A percentile compares a stretch with the other conserved stretches of the same genome.
Evolutionary conservation across 2,113 vertebrate genomes (phyloP).

Genomic region (Campylomormyrus numenius): DNA sequence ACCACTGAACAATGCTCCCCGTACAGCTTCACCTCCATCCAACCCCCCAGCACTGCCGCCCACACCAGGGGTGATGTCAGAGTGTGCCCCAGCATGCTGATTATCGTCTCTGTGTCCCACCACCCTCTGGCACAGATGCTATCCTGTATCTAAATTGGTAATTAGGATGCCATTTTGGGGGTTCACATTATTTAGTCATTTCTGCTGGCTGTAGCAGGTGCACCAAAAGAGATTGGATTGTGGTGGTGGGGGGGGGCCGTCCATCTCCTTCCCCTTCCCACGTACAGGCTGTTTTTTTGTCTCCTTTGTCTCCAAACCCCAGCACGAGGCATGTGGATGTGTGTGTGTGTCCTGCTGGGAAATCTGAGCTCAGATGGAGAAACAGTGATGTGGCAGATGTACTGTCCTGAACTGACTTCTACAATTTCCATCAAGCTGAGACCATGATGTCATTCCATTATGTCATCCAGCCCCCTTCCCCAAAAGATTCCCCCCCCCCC

Average conservation of each 20-base stretch:
- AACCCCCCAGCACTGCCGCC: background rate
- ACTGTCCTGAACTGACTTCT: background rate
- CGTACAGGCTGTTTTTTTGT: background rate
- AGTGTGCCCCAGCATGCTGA: slow-evolving; percentile 17
- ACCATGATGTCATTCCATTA: slow-evolving; percentile 21
- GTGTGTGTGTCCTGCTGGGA: background rate
- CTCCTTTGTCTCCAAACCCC: background rate
- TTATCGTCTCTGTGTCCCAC: background rate
- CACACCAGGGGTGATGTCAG: slow-evolving; percentile 10
- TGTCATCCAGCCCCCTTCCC: background rate
- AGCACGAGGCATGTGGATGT: background rate
- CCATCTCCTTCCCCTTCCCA: background rate
- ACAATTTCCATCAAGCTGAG: slow-evolving; percentile 7
- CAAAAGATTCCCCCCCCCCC: no score
- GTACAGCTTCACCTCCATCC: background rate
- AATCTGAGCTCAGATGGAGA: slow-evolving; percentile 6
- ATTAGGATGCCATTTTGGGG: slow-evolving; percentile 7
- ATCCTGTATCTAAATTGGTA: slow-evolving; percentile 16
- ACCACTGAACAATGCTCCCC: slow-evolving; percentile 12
- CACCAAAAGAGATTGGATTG: background rate
- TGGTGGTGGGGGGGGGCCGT: background rate
- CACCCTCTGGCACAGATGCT: slow-evolving; percentile 8
- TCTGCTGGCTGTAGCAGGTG: slow-evolving; percentile 9
- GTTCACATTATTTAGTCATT: background rate
- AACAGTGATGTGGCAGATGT: slow-evolving; percentile 12